Base-by-base conservation (phyloP, 2,113 vertebrate genomes). In the Oplegnathus fasciatus region DNA sequence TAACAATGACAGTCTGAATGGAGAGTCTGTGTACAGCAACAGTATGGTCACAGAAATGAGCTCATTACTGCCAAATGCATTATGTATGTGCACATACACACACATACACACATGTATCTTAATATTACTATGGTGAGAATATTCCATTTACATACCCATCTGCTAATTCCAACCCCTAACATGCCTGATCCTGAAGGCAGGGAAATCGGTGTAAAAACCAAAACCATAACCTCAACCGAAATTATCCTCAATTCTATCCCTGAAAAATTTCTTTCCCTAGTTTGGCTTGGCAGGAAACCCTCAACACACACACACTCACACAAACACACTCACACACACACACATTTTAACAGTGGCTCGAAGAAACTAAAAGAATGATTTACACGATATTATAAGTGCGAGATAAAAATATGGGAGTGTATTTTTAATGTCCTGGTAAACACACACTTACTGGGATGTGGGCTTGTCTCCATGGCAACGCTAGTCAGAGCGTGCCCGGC, bases 401-500 rank as follows among this genome's bases (percentile, higher is more conserved):
- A 86, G 78, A 88, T 90, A 82, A 86, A 93, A 93, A 93, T 86
- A 88, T 55, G 76, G 52, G 75, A 68, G 77, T 85, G 78, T 93
- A 92, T 91, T 93, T 92, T 89, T 88, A 92, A 92, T 89, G 88
- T 91, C 84, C 86, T 81, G 80, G 88, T 93, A 93, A 93, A 94
- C 86, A 93, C 87, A 89, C 84, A 84, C 82, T 91, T 61, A 82
- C 85, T 68, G 75, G 84, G 84, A 93, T 86, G 89, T 93, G 86
- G 83, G 91, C 86, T 89, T 88, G 92, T 94, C 93, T 92, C 93
- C 94, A 94, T 94, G 93, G 94, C 89, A 92, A 94, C 93, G 5
- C 73, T 30, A 92, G 88, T 84, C 86, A 40, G 85, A 93, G 90
- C 40, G 55, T 92, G 91, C 87, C 88, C 70, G 44, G 70, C 84